phyloP scores from a whole-genome alignment of 2,888 invertebrate species.

The Dexiosoma caninum region DNA sequence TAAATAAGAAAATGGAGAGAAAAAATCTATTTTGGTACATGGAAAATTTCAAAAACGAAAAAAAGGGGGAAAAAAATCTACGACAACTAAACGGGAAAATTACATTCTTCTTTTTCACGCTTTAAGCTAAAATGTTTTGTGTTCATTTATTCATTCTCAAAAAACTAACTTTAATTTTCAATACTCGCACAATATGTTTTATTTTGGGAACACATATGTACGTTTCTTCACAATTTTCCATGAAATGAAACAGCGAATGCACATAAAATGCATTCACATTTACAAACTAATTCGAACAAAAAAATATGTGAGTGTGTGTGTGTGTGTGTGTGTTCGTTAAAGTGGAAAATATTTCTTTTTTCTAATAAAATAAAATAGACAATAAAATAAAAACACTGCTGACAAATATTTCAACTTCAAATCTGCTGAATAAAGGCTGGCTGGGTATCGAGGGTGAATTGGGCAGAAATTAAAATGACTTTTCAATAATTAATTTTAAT shows the following conservation, averaged over 20 bases:
- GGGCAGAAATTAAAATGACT: no score
- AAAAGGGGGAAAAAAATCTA: not conserved
- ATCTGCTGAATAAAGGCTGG: not conserved
- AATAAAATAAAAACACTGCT: no score
- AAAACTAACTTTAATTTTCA: constrained; percentile 12
- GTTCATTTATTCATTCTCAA: constrained; percentile 1
- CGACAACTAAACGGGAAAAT: constrained; percentile 30
- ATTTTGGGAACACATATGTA: constrained; percentile 18
- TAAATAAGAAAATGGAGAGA: constrained; percentile 16
- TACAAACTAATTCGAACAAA: not conserved
- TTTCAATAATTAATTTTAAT: no score
- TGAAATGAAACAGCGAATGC: constrained; percentile 15
- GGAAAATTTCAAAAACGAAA: not conserved
- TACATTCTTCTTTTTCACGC: constrained; percentile 3
- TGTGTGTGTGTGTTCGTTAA: constrained; percentile 38
- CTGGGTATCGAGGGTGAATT: no score
- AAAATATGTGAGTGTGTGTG: no score
- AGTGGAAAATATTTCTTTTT: constrained; percentile 51
- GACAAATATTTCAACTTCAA: constrained; percentile 28
- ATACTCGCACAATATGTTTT: not conserved
- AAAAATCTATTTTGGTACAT: constrained; percentile 11
- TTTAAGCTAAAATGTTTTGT: constrained; percentile 27
- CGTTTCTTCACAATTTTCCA: constrained; percentile 22
- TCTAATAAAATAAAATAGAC: constrained; percentile 1
- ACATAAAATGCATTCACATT: constrained; percentile 10